phyloP scores from a whole-genome alignment of 2,113 vertebrate genomes.

The Microtus pennsylvanicus region DNA sequence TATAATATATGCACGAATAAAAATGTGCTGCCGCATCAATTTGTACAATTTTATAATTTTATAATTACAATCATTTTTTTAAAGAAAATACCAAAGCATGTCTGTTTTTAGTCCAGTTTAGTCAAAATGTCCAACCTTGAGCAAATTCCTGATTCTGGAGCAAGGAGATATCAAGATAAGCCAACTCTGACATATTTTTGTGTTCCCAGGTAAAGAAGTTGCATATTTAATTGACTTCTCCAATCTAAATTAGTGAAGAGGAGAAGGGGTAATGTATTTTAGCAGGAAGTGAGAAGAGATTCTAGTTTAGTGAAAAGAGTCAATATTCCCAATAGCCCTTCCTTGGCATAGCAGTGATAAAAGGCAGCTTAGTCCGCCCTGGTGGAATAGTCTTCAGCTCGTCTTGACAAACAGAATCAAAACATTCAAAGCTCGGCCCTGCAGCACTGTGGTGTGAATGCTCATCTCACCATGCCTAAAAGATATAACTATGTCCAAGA shows the following conservation, averaged over 20 bases:
- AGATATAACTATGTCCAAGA: neutral
- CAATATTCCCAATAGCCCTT: neutral
- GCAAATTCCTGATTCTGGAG: neutral
- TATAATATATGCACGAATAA: neutral
- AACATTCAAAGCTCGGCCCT: neutral
- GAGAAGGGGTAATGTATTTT: neutral
- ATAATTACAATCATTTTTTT: neutral
- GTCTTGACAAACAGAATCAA: neutral
- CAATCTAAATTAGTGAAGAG: neutral
- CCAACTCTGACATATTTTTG: neutral
- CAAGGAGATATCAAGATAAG: neutral
- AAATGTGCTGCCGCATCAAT: neutral
- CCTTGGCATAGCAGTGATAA: neutral
- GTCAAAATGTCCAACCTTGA: neutral
- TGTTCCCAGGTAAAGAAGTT: neutral
- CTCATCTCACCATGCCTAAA: neutral
- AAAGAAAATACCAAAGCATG: neutral
- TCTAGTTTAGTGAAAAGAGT: neutral
- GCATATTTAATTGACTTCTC: neutral
- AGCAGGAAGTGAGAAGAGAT: neutral
- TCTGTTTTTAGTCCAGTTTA: neutral
- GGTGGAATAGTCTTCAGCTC: neutral
- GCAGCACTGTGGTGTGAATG: neutral
- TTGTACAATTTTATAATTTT: neutral
- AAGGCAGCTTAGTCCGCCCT: neutral